A percentile compares a stretch with the other conserved stretches of the same genome.
phyloP scores from a whole-genome alignment of 2,113 vertebrate species.

The Electrona antarctica region DNA sequence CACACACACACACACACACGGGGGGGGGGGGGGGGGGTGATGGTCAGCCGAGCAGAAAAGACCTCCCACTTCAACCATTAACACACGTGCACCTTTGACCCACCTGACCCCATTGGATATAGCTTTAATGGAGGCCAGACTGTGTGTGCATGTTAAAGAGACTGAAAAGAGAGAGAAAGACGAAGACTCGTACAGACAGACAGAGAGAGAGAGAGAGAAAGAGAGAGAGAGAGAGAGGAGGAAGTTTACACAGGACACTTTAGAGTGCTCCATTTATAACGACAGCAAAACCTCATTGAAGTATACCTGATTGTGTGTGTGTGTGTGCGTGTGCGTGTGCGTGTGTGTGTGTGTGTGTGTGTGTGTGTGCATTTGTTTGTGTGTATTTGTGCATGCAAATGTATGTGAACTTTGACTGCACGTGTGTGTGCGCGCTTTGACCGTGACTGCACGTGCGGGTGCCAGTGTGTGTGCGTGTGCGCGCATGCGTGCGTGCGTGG shows the following conservation, averaged over 20 bases:
- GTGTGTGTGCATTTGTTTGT: not conserved
- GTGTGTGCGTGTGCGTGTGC: slow-evolving; percentile 9
- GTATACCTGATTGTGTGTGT: too few relatives aligned
- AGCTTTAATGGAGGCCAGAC: slow-evolving; percentile 76
- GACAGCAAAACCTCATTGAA: slow-evolving; percentile 61
- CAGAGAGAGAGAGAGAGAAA: slow-evolving; percentile 15
- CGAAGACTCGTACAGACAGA: not conserved
- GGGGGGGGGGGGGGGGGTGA: slow-evolving; percentile 35
- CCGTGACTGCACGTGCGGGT: not conserved
- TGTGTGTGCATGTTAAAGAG: slow-evolving; percentile 24
- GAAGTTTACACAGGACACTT: slow-evolving; percentile 75
- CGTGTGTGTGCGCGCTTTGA: not conserved
- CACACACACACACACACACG: too few relatives aligned
- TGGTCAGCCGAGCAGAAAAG: slow-evolving; percentile 70
- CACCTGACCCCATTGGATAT: slow-evolving; percentile 55
- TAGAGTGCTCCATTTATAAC: slow-evolving; percentile 78
- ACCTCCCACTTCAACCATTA: slow-evolving; percentile 76
- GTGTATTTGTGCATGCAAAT: not conserved
- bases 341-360: slow-evolving; percentile 16
- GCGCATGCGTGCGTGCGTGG: slow-evolving; percentile 16
- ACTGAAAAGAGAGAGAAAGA: slow-evolving; percentile 4
- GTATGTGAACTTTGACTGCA: not conserved
- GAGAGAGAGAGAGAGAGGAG: slow-evolving; percentile 55
- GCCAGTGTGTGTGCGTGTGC: slow-evolving; percentile 18
- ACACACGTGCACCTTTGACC: slow-evolving; percentile 73